Conservation (phyloP, 1,140 invertebrate genomes). For the Triops longicaudatus region DNA sequence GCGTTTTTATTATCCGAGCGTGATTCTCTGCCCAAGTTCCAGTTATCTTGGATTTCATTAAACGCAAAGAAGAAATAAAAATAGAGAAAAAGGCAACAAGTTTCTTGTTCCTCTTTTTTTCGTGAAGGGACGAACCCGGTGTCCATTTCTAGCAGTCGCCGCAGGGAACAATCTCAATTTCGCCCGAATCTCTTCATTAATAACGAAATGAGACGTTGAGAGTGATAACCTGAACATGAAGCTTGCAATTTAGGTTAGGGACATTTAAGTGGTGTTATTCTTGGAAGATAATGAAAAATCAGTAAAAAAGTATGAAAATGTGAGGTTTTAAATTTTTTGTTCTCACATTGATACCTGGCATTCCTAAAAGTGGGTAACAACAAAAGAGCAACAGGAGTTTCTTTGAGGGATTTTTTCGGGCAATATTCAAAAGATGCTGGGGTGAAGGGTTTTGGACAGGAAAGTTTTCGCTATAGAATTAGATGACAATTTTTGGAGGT, state of each 20-base stretch:
- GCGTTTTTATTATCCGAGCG: neutral
- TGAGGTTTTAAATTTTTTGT: too few species aligned
- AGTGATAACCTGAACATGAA: neutral
- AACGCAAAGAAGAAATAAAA: neutral
- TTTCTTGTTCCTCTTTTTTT: neutral
- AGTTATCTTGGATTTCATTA: slow-evolving; percentile 9
- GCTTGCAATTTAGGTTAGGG: neutral
- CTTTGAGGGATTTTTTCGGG: neutral
- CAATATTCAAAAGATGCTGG: neutral
- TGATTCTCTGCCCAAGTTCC: slow-evolving; percentile 7
- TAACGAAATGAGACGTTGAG: neutral
- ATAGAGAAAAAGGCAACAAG: neutral
- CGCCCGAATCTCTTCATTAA: neutral
- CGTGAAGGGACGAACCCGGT: neutral
- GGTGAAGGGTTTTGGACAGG: neutral
- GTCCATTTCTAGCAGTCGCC: slow-evolving; percentile 6
- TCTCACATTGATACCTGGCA: too few species aligned
- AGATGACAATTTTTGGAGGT: neutral
- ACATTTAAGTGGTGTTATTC: too few species aligned
- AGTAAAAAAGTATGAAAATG: too few species aligned
- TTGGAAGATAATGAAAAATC: too few species aligned
- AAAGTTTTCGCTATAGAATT: neutral
- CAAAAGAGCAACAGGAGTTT: neutral
- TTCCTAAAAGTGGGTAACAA: too few species aligned
- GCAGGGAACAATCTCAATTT: neutral